Evolutionary conservation across 2,113 vertebrate species (phyloP), one percentile per base, ranked within the genome.

Genomic region (Chaetodon trifascialis): DNA sequence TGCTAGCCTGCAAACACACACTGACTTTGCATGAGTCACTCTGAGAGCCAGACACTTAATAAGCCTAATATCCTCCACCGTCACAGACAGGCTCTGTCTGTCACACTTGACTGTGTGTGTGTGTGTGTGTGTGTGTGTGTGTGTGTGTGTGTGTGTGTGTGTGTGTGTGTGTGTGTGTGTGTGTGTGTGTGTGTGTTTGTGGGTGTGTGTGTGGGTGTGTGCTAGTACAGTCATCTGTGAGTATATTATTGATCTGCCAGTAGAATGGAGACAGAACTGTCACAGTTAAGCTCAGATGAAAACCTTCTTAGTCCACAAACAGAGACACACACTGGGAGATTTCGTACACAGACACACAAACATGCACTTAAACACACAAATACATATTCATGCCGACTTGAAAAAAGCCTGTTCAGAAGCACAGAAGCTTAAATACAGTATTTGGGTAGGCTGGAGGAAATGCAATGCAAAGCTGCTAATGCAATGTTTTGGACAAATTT

Each of bases 21-120:
- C 60, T 47, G 82, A 84, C 67, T 65, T 65, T 63, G 75, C 55
- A 73, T 84, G 85, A 90, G 84, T 91, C 90, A 89, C 63, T 75
- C 21, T 2, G 56, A 86, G 67, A 69, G 52, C 78, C 90, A 90
- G 85, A 84, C 90, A 80, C 76, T 69, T 86, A 86, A 86, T 93
- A 90, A 90, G 89, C 83, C 91, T 94, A 89, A 94, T 92, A 94
- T 92, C 91, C 74, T 90, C 83, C 63, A 76, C 71, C 34, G 42
- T 82, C 85, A 89, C 85, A 89, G 82, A 89, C 82, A 70, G 76
- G 25, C 85, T 80, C 62, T 69, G 60, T 83, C 84, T 89, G 84
- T 70, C 73, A 79, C 67, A 69, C 73, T 47, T 5, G 25, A 15
- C 66, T 65, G 10, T 56, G 23, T 30, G 16, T 40, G 15, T 58